Evolutionary conservation across 92 coral and sea anemone genomes (phyloP).

Genomic region (Hydrozoanthus gracilis): DNA sequence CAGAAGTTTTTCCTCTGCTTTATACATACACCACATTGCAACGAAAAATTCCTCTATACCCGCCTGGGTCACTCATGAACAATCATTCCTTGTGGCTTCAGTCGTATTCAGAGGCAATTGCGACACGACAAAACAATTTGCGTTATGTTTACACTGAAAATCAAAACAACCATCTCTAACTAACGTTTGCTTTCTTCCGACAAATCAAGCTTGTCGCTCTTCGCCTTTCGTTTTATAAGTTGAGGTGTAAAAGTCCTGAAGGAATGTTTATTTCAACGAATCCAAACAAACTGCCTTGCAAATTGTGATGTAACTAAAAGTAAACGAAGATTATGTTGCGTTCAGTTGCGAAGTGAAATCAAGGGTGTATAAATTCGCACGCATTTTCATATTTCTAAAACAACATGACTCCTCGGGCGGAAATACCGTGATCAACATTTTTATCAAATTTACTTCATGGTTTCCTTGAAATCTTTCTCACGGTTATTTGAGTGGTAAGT

Average conservation of each 20-base stretch:
- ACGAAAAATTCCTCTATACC: constrained; percentile 12
- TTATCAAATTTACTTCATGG: not conserved
- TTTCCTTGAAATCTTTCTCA: not conserved
- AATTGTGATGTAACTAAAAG: not conserved
- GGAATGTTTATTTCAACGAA: not conserved
- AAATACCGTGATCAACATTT: not conserved
- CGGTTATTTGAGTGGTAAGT: not conserved
- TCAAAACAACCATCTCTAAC: not conserved
- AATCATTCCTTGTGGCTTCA: not conserved
- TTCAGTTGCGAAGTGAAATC: not conserved
- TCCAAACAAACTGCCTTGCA: not conserved
- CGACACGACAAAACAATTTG: constrained; percentile 27
- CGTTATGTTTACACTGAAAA: constrained; percentile 25
- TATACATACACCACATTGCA: not conserved
- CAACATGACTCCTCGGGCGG: not conserved
- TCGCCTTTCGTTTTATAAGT: not conserved
- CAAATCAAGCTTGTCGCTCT: not conserved
- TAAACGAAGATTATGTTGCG: not conserved
- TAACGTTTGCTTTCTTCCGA: not conserved
- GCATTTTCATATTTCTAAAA: not conserved
- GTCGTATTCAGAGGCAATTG: not conserved
- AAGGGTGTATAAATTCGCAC: not conserved
- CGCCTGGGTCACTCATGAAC: not conserved
- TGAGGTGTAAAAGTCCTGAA: not conserved
- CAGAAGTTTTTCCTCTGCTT: not conserved